These are phyloP conservation scores for Xenotilapia leptura DNA, from an alignment of 2,113 vertebrate genomes.

Conservation along the genomic window DNA sequence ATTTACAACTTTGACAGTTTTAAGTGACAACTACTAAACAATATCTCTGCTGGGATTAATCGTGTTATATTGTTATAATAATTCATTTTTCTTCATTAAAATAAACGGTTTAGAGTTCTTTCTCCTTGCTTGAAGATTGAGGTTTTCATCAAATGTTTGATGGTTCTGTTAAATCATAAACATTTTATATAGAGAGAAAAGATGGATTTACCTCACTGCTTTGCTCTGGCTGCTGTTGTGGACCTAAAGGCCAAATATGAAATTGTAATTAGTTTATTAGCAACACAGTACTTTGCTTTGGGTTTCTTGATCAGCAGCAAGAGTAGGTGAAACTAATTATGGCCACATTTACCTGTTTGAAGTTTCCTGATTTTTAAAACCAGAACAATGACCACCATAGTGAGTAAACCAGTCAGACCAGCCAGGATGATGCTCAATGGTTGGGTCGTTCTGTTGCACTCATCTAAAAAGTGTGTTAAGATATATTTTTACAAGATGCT, in stretches of 20 bases:
- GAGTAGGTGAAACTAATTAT: neutral
- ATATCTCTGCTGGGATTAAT: neutral
- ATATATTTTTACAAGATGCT: fast-evolving
- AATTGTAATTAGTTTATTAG: neutral
- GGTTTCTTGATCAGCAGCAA: neutral
- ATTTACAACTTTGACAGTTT: neutral
- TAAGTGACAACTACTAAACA: fast-evolving
- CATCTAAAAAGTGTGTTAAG: neutral
- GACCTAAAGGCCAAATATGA: neutral
- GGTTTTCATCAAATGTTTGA: fast-evolving
- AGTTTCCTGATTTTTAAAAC: neutral
- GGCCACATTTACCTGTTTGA: neutral
- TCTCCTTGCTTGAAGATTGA: fast-evolving
- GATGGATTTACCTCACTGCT: neutral
- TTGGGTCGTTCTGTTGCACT: neutral
- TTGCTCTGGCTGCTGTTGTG: neutral
- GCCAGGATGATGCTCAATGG: neutral
- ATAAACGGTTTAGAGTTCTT: fast-evolving
- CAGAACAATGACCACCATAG: neutral
- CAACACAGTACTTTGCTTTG: neutral
- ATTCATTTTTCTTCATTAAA: neutral
- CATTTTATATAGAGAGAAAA: fast-evolving
- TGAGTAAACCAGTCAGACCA: neutral
- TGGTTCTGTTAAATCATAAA: neutral
- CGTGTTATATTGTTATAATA: neutral